Percentiles rank a stretch among this genome's conserved stretches.
phyloP scores from a whole-genome alignment of 2,888 invertebrate species.

The Microctonus brassicae region DNA sequence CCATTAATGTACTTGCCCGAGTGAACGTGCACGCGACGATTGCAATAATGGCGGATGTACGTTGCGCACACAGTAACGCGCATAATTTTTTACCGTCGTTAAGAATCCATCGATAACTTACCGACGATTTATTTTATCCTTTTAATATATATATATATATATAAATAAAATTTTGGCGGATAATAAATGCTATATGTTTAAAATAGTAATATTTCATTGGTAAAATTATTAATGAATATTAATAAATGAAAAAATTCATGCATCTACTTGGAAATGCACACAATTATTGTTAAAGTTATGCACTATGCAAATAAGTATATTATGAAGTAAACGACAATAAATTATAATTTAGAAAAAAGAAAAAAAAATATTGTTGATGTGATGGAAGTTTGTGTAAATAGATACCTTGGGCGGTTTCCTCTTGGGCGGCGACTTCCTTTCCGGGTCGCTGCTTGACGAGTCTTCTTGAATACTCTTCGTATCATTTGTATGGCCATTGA shows the following conservation, averaged over 20 bases:
- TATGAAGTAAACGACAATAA: background rate
- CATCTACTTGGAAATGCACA: background rate
- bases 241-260: too few relatives aligned
- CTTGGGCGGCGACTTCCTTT: slow-evolving; percentile 74
- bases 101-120: too few relatives aligned
- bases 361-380: background rate
- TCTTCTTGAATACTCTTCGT: slow-evolving; percentile 71
- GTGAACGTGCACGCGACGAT: slow-evolving; percentile 29
- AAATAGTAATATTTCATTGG: too few relatives aligned
- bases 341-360: background rate
- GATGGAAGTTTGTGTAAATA: slow-evolving; percentile 49
- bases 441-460: slow-evolving; percentile 79
- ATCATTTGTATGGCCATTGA: slow-evolving; percentile 72
- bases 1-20: background rate
- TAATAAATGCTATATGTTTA: too few relatives aligned
- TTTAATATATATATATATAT: too few relatives aligned
- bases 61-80: slow-evolving; percentile 14
- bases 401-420: slow-evolving; percentile 77
- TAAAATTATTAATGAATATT: too few relatives aligned
- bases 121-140: too few relatives aligned
- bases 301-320: too few relatives aligned
- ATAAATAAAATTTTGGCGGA: too few relatives aligned
- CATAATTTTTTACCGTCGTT: too few relatives aligned
- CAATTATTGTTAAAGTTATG: background rate
- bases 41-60: slow-evolving; percentile 29